phyloP scores from a whole-genome alignment of 1,140 invertebrate species.

The Achatina immaculata region DNA sequence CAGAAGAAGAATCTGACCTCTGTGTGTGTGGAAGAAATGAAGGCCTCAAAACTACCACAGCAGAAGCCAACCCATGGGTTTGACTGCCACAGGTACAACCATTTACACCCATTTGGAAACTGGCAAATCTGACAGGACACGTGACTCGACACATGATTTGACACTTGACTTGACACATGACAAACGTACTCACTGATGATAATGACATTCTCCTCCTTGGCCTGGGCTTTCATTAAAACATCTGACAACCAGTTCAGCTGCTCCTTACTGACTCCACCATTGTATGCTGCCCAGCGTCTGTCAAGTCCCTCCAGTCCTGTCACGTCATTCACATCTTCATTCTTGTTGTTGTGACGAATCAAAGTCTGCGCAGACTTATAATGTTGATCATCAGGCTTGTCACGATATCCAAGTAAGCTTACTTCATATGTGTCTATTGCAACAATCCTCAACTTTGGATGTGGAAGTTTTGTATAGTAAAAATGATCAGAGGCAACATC shows the following conservation, averaged over 20 bases:
- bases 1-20: too few species aligned
- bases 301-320: constrained; percentile 55
- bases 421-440: constrained; percentile 69
- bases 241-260: constrained; percentile 65
- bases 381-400: constrained; percentile 43
- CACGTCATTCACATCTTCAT: constrained; percentile 56
- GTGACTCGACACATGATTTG: too few species aligned
- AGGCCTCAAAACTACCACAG: too few species aligned
- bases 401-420: constrained; percentile 60
- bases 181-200: constrained; percentile 52
- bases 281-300: constrained; percentile 61
- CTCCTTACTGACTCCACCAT: constrained; percentile 60
- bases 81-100: too few species aligned
- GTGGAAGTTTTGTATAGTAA: constrained; percentile 64
- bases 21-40: too few species aligned
- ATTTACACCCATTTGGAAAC: too few species aligned
- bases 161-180: constrained; percentile 36
- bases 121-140: too few species aligned
- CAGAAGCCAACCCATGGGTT: too few species aligned
- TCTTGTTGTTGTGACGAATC: constrained; percentile 56
- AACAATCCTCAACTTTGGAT: constrained; percentile 58
- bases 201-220: constrained; percentile 51
- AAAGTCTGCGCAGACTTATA: constrained; percentile 43
- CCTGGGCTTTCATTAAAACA: constrained; percentile 51
- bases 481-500: constrained; percentile 37